phyloP scores from a whole-genome alignment of 2,888 invertebrate species.

The Cephus pygmeus region DNA sequence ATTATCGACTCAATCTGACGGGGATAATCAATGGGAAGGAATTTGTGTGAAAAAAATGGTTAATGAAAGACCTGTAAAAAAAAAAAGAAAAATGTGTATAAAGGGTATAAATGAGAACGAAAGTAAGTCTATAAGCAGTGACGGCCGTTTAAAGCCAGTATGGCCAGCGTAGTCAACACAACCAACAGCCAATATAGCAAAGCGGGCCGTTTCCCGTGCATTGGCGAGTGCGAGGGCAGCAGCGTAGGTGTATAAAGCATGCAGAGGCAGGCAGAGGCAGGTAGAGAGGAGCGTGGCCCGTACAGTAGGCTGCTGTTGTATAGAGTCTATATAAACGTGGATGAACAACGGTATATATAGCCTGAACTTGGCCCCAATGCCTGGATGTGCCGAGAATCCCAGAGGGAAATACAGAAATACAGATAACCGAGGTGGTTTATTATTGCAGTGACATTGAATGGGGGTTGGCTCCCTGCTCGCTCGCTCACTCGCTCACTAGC shows the following conservation, averaged over 20 bases:
- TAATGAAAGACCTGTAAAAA: not conserved
- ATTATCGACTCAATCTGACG: not conserved
- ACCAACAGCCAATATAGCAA: not conserved
- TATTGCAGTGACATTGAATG: slow-evolving; percentile 61
- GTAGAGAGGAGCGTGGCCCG: not conserved
- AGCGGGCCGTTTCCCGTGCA: slow-evolving; percentile 1
- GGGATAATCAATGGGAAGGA: not conserved
- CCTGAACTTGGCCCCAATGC: slow-evolving; percentile 66
- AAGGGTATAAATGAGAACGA: not conserved
- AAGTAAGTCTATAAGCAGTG: not conserved
- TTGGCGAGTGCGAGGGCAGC: not conserved
- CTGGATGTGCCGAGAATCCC: slow-evolving; percentile 58
- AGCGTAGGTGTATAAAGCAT: not conserved
- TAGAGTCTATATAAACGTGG: slow-evolving; percentile 39
- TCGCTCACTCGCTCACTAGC: slow-evolving; percentile 22
- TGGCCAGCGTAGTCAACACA: not conserved
- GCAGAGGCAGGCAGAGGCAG: too few species aligned
- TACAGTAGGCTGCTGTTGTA: not conserved
- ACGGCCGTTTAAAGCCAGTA: not conserved
- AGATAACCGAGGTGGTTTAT: slow-evolving; percentile 62
- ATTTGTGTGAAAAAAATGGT: not conserved
- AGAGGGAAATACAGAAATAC: slow-evolving; percentile 64
- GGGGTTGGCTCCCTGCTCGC: slow-evolving; percentile 48
- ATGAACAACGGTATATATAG: slow-evolving; percentile 48
- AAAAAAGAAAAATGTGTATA: not conserved